Percentiles rank a stretch among this genome's conserved stretches.
phyloP scores from a whole-genome alignment of 2,888 invertebrate species.

The Uropetala carovei region DNA sequence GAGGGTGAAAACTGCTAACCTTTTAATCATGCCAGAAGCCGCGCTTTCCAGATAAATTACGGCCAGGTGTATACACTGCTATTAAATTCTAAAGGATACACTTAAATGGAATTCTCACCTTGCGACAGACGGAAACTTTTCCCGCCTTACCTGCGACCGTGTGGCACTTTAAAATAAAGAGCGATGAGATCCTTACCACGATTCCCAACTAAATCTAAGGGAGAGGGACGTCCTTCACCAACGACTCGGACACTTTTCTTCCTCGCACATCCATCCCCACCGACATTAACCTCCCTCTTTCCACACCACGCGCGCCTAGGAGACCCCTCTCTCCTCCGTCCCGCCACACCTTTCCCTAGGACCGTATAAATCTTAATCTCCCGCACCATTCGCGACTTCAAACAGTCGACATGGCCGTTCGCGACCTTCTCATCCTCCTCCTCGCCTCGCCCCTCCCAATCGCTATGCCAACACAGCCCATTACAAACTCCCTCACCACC shows the following conservation, averaged over 20 bases:
- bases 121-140: not conserved
- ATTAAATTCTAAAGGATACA: not conserved
- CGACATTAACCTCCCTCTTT: conserved; percentile 14
- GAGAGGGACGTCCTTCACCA: not conserved
- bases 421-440: no score
- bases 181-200: no score
- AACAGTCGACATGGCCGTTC: no score
- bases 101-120: not conserved
- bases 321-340: not conserved
- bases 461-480: no score
- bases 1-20: conserved; percentile 1
- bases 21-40: conserved; percentile 41
- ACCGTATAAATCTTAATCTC: not conserved
- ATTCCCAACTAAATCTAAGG: not conserved
- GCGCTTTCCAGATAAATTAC: conserved; percentile 42
- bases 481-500: no score
- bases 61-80: conserved; percentile 20
- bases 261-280: not conserved
- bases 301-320: conserved; percentile 9
- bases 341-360: not conserved
- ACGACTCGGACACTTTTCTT: not conserved
- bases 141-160: not conserved
- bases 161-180: no score
- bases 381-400: no score
- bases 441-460: no score